Evolutionary conservation across 1,140 invertebrate species (phyloP), one percentile per base, ranked within the genome.

Genomic region (Ceratosolen solmsi): DNA sequence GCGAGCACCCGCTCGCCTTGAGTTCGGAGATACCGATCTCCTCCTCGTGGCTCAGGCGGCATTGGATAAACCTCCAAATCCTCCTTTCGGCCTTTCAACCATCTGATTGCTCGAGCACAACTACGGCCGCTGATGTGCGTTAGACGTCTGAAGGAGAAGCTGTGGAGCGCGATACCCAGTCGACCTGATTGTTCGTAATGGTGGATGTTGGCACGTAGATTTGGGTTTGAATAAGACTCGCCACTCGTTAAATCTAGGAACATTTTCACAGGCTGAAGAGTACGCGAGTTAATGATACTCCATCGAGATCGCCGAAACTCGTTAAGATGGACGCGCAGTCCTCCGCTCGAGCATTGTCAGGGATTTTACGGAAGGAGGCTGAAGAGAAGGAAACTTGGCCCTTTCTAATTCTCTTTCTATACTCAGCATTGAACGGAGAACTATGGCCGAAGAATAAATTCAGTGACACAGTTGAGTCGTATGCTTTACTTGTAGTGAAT

Each of bases 1-100:
- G 20, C 27, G 63, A 41, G 63, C 73, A 33, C 22, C 33, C 51
- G 72, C 17, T 27, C 72, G 60, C 77, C 68, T 75, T 51, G 33
- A 56, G 9, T 33, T 11, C 0, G 22, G 33, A 56, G 73, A 82
- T 82, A 71, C 60, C 63, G 63, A 82, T 82, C 80, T 75, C 20
- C 54, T n/a, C n/a, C 63, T 78, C 63, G 9, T 8, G 41, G 5
- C 13, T 46, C n/a, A n/a, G n/a, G n/a, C n/a, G n/a, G n/a, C n/a
- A n/a, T n/a, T n/a, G n/a, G n/a, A n/a, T n/a, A n/a, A n/a, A n/a
- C n/a, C n/a, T n/a, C n/a, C n/a, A n/a, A n/a, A n/a, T n/a, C n/a
- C n/a, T n/a, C n/a, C n/a, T n/a, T n/a, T n/a, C n/a, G n/a, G n/a
- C n/a, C n/a, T n/a, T n/a, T n/a, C n/a, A n/a, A n/a, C n/a, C n/a